phyloP scores from a whole-genome alignment of 2,888 invertebrate species.

The Caenorhabditis japonica region DNA sequence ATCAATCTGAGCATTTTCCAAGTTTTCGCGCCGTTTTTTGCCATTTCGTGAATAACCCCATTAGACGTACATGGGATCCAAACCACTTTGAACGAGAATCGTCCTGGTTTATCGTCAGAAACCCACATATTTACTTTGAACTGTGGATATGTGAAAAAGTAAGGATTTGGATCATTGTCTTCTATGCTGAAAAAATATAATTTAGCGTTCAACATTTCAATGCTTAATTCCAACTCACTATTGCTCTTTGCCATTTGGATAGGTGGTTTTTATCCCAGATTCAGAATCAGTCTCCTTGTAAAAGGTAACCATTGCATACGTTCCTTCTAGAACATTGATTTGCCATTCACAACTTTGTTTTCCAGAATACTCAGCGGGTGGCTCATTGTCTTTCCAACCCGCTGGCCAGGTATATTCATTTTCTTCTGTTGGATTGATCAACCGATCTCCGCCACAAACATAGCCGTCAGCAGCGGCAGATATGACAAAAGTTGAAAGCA shows the following conservation, averaged over 20 bases:
- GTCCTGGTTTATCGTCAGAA: conserved; percentile 20
- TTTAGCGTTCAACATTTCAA: no score
- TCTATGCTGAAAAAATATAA: conserved; percentile 12
- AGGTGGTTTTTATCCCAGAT: conserved; percentile 20
- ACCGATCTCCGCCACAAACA: background rate
- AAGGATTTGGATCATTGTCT: conserved; percentile 23
- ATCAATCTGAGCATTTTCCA: no score
- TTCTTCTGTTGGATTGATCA: conserved; percentile 15
- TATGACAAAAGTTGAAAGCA: background rate
- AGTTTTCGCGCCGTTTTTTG: no score
- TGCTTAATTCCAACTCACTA: no score
- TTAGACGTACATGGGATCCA: conserved; percentile 1
- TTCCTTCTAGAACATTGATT: no score
- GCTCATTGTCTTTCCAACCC: no score
- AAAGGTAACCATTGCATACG: no score
- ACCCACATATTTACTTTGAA: conserved; percentile 30
- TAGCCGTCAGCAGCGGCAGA: conserved; percentile 22
- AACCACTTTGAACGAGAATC: conserved; percentile 38
- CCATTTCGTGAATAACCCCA: no score
- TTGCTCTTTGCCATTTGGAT: conserved; percentile 20
- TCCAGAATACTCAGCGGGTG: no score
- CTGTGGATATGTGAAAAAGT: conserved; percentile 30
- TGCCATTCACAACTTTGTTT: no score
- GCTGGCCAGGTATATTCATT: no score
- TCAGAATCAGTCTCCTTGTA: conserved; percentile 10